Base-by-base conservation (phyloP, 2,888 invertebrate genomes). In the Nematopogon swammerdamellus region DNA sequence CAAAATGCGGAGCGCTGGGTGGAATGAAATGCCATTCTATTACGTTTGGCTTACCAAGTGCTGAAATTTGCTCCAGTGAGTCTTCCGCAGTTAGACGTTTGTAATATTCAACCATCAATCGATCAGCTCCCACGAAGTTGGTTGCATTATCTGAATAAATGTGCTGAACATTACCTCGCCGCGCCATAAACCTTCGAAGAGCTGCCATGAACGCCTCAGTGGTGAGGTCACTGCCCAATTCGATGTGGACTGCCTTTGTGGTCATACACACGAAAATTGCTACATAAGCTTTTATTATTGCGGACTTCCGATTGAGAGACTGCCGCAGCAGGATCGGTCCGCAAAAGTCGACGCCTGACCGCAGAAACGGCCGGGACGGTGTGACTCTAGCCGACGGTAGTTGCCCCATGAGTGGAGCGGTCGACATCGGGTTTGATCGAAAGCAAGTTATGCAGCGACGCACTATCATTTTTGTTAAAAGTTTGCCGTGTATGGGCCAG, bases 81-180 rank as follows among this genome's bases (percentile, higher is more conserved):
- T 36, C 11, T 3, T 14, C 11, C 3, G 36, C 3, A 14, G 36
- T 8, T 3, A 36, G 3, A 14, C 3, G 3, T 14, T 36, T 36
- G 11, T 36, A 14, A 36, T 8, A 36, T 14, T 14, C 8, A 36
- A 3, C 8, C 36, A 36, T 3, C 3, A 14, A 3, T 36, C 11
- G 8, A 36, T 36, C 14, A 16, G 55, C 54, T 17, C 53, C 49
- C 45, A 51, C 54, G 46, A 55, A 57, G 1, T 52, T 54, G 10
- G 44, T 53, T 2, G 51, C 54, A 45, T 57, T 55, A 18, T 57
- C 57, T 44, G 53, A 57, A 47, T 47, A 56, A 3, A 57, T 51
- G 8, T 50, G 4, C 5, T 20, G 19, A 6, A 53, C 54, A 20
- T 52, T 30, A 1, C 54, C 55, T 29, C 53, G 16, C 14, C 57